Base-by-base conservation (phyloP, 2,888 invertebrate species). In the Pteria penguin region DNA sequence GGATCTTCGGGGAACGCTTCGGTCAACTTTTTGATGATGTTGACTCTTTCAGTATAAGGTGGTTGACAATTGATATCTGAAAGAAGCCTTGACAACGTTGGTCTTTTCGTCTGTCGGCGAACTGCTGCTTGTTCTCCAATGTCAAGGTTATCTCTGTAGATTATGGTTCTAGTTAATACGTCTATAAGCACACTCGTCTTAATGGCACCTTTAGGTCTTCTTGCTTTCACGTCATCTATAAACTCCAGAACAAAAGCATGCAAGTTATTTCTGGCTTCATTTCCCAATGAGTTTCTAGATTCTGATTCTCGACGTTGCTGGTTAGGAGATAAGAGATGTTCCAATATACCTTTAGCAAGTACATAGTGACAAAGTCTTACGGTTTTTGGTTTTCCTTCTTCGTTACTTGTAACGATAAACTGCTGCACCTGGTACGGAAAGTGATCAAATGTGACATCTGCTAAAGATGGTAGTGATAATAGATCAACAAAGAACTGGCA, bases 321-420 rank as follows among this genome's bases (percentile, higher is more conserved):
- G 8, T 72, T 61, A 58, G 62, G 62, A 18, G 70, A 61, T 18
- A 81, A 62, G 18, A 81, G 54, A 18, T 81, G 78, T 32, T 82
- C 78, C 8, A 82, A 54, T 32, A 85, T 84, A 76, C 82, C 84
- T 52, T 81, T 80, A 5, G 84, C 84, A 24, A 85, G 63, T 18
- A 76, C 36, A 67, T 83, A 84, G 57, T 75, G 71, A 54, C 63
- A 70, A n/a, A 70, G 58, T 57, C 75, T 62, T 3, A 75, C 70
- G n/a, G 33, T 60, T n/a, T 75, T 75, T 18, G 14, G 18, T 45
- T 32, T 70, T 2, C 61, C 31, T 45, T 66, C 70, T 18, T 27
- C 8, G 14, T 8, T 18, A 62, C 66, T 32, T 22, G 69, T 54
- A 11, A 70, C 66, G 0, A 70, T 60, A n/a, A 70, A 75, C 31